These are phyloP conservation scores for Bolborhynchus lineola DNA, from an alignment of 2,113 vertebrate genomes.

Conservation along the genomic window DNA sequence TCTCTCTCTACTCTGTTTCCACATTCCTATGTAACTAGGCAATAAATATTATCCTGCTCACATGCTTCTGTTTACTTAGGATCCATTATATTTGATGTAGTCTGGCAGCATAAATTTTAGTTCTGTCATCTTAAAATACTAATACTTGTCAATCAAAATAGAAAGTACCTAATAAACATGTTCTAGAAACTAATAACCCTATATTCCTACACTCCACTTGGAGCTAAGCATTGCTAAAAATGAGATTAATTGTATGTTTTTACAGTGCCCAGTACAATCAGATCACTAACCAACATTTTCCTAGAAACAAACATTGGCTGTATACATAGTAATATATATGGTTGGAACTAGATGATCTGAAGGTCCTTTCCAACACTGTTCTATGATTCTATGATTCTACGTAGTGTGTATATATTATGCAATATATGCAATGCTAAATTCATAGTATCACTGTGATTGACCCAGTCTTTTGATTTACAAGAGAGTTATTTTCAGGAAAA, in stretches of 20 bases:
- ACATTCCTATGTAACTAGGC: constrained; percentile 63
- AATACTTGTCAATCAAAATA: constrained; percentile 86
- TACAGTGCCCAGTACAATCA: constrained; percentile 19
- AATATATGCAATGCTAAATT: too few species aligned
- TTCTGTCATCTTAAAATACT: constrained; percentile 83
- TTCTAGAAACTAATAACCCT: constrained; percentile 78
- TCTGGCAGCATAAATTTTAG: constrained; percentile 80
- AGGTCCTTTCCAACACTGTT: too few species aligned
- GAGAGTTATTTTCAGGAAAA: too few species aligned
- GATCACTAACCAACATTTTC: constrained; percentile 9
- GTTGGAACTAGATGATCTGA: too few species aligned
- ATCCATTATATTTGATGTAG: constrained; percentile 79
- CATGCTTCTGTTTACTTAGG: constrained; percentile 77
- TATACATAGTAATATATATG: not conserved
- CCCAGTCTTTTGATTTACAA: too few species aligned
- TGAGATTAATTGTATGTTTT: constrained; percentile 64
- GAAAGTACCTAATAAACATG: constrained; percentile 73
- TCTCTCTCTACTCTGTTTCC: not conserved
- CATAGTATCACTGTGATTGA: too few species aligned
- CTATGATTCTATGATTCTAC: too few species aligned
- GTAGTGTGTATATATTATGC: too few species aligned
- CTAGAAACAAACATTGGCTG: not conserved
- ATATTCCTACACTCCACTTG: constrained; percentile 80
- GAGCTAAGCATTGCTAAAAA: constrained; percentile 75
- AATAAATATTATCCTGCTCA: constrained; percentile 76